Base-by-base conservation (phyloP, 1,140 invertebrate genomes). In the Anastatus disparis region DNA sequence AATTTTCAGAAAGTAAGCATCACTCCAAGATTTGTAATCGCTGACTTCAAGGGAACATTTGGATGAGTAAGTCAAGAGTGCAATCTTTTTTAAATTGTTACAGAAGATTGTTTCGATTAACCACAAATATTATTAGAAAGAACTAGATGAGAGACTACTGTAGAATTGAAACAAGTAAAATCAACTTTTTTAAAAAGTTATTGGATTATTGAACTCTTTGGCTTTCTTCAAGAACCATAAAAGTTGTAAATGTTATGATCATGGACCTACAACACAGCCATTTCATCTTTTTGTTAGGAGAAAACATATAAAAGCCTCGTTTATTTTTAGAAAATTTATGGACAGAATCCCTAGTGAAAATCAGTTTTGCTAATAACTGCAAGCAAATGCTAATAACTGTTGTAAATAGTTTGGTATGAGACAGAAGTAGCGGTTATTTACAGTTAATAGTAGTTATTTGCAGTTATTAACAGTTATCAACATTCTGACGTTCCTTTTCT, bases 21-120 rank as follows among this genome's bases (percentile, higher is more conserved):
- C 79, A 96, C 95, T 4, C 95, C 95, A 9, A 89, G 95, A 72
- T 78, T 96, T 17, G 81, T 97, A 20, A 76, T 93, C 17, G 90
- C 93, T 24, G 95, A 97, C 82, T 85, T 96, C 53, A 93, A 93
- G 84, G 93, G 91, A 26, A 89, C 90, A 71, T 79, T 95, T 31
- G 91, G 91, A 65, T 89, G 91, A 73, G 84, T 96, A 27, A 89
- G 89, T 12, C 81, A 89, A 76, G 83, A 83, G 72, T 93, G 94
- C 1, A 89, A 88, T 26, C 84, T 95, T 13, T 93, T 93, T 81
- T 86, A 88, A 59, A 70, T 78, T 13, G 4, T 56, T 31, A 46
- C 27, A 29, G 22, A 68, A 26, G 17, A 72, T 42, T 62, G 79
- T 17, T n/a, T n/a, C n/a, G 72, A 76, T 58, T 38, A 77, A 44